Conservation (phyloP, 2,888 invertebrate genomes). For the Pachliopta kotzebuea region DNA sequence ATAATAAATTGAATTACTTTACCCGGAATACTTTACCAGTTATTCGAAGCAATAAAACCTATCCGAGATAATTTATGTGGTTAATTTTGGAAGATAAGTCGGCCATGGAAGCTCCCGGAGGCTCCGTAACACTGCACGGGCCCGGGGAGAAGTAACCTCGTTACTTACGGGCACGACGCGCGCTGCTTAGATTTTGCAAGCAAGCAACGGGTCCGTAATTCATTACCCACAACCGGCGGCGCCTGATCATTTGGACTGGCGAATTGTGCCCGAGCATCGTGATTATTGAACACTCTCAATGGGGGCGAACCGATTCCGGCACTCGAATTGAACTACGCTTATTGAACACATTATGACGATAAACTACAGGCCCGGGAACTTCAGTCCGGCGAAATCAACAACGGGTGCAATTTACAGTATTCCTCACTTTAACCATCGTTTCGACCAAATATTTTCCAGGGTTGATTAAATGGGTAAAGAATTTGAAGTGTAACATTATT, state of each 20-base stretch:
- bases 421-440: slow-evolving; percentile 27
- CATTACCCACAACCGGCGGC: slow-evolving; percentile 59
- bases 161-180: slow-evolving; percentile 61
- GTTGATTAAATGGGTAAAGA: background rate
- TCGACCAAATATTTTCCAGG: background rate
- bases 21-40: slow-evolving; percentile 41
- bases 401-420: slow-evolving; percentile 48
- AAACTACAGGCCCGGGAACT: slow-evolving; percentile 54
- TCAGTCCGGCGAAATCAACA: slow-evolving; percentile 45
- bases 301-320: slow-evolving; percentile 56
- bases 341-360: slow-evolving; percentile 53
- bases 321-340: slow-evolving; percentile 55
- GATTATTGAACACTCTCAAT: slow-evolving; percentile 65
- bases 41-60: slow-evolving; percentile 63
- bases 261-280: slow-evolving; percentile 44
- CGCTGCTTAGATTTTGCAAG: slow-evolving; percentile 64
- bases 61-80: slow-evolving; percentile 67
- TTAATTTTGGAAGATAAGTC: slow-evolving; percentile 67
- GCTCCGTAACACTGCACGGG: slow-evolving; percentile 62
- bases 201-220: slow-evolving; percentile 58
- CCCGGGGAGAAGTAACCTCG: slow-evolving; percentile 56
- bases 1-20: slow-evolving; percentile 48
- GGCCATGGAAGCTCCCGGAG: slow-evolving; percentile 65
- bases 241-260: slow-evolving; percentile 56
- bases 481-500: background rate